Conservation (phyloP, 2,888 invertebrate genomes). For the Enoplolaimus lenunculus region DNA sequence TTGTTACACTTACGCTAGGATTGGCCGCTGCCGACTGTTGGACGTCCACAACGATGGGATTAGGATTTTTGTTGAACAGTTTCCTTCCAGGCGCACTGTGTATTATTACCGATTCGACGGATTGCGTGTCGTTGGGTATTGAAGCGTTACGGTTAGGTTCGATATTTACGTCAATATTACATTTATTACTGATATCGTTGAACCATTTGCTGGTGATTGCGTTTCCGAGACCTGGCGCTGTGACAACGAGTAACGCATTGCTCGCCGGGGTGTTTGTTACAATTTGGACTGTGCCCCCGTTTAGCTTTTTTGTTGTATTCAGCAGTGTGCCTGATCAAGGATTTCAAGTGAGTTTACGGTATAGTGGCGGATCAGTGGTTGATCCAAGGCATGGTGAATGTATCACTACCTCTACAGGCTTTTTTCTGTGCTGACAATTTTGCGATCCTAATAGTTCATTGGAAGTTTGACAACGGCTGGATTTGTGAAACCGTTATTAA, state of each 20-base stretch:
- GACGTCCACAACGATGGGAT: conserved; percentile 48
- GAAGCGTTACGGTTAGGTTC: conserved; percentile 48
- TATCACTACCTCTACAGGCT: too few species aligned
- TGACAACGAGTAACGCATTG: conserved; percentile 48
- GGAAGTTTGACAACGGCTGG: too few species aligned
- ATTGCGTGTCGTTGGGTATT: conserved; percentile 31
- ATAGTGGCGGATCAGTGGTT: too few species aligned
- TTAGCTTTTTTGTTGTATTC: conserved; percentile 48
- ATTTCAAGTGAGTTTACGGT: too few species aligned
- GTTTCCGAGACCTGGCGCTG: conserved; percentile 51
- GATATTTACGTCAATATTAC: conserved; percentile 51
- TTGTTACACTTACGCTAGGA: conserved; percentile 40
- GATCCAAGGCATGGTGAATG: too few species aligned
- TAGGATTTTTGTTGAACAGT: conserved; percentile 48
- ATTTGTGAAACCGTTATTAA: too few species aligned
- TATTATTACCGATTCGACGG: conserved; percentile 1
- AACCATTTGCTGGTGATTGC: conserved; percentile 54
- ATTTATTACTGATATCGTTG: conserved; percentile 51
- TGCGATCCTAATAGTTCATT: too few species aligned
- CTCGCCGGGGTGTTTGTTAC: conserved; percentile 42
- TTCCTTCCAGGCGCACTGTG: conserved; percentile 44
- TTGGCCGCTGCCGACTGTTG: conserved; percentile 51
- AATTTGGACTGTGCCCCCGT: conserved; percentile 50
- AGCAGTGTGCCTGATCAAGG: conserved; percentile 45
- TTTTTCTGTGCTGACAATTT: too few species aligned